Percentiles rank a stretch among this genome's conserved stretches.
phyloP scores from a whole-genome alignment of 2,797 vertebrate genomes.

The Fringilla coelebs region DNA sequence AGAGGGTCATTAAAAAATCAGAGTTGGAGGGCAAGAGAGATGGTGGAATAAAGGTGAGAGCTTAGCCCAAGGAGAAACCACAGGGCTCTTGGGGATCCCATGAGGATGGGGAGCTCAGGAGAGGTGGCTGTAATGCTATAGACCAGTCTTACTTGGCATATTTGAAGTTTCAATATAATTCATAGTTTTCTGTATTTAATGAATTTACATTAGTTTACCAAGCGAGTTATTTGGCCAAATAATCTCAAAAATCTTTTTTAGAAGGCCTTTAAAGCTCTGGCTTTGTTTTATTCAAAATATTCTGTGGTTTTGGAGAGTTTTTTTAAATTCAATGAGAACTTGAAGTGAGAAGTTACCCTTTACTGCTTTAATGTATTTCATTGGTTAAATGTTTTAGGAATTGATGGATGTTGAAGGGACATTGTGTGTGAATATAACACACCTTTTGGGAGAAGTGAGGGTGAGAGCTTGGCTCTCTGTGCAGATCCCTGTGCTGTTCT shows the following conservation, averaged over 20 bases:
- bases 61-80: neutral
- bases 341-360: neutral
- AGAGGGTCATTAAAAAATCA: neutral
- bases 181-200: neutral
- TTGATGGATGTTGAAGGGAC: neutral
- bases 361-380: neutral
- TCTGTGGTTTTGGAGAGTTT: fast-evolving
- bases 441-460: neutral
- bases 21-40: neutral
- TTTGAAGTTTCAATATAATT: neutral
- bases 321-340: neutral
- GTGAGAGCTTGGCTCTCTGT: neutral
- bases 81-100: neutral
- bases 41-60: neutral
- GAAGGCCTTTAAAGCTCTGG: neutral
- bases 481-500: neutral
- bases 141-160: neutral
- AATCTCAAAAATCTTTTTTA: neutral
- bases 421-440: neutral
- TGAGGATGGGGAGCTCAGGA: neutral
- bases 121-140: neutral
- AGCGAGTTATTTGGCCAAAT: neutral
- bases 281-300: neutral
- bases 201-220: neutral
- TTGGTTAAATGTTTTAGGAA: neutral